phyloP scores from a whole-genome alignment of 2,888 invertebrate species.

The Mimas tiliae region DNA sequence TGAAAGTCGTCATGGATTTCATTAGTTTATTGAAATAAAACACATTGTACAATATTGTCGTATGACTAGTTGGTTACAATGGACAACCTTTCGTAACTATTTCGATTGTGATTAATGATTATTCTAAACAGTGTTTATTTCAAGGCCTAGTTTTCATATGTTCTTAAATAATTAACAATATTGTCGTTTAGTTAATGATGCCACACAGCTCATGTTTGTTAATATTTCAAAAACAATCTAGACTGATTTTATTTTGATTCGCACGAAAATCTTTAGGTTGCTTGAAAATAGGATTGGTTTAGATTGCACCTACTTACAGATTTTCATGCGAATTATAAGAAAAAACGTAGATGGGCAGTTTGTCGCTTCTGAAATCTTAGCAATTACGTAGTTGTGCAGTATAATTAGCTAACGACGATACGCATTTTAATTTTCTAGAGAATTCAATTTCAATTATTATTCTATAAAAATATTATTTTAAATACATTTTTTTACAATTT shows the following conservation, averaged over 20 bases:
- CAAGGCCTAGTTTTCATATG: conserved; percentile 46
- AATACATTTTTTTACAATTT: conserved; percentile 51
- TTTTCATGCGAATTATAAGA: too few relatives aligned
- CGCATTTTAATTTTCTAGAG: conserved; percentile 29
- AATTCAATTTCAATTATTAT: conserved; percentile 28
- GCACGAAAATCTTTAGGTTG: too few relatives aligned
- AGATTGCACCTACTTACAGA: too few relatives aligned
- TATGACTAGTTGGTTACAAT: conserved; percentile 50
- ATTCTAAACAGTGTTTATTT: conserved; percentile 34
- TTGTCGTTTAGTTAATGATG: too few relatives aligned
- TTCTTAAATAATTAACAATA: conserved; percentile 29
- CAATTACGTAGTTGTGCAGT: too few relatives aligned
- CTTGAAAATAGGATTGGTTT: too few relatives aligned
- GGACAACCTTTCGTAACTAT: conserved; percentile 50
- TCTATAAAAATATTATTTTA: conserved; percentile 55
- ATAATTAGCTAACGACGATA: neutral
- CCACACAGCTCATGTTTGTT: too few relatives aligned
- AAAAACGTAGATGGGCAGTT: too few relatives aligned
- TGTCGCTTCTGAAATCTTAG: too few relatives aligned
- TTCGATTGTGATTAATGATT: conserved; percentile 46
- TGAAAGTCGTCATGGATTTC: conserved; percentile 32
- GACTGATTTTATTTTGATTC: too few relatives aligned
- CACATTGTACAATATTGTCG: conserved; percentile 55
- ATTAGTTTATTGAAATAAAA: conserved; percentile 58
- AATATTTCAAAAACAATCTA: too few relatives aligned